Evolutionary conservation across 2,888 invertebrate genomes (phyloP).

Genomic region (Caenorhabditis sp.): DNA sequence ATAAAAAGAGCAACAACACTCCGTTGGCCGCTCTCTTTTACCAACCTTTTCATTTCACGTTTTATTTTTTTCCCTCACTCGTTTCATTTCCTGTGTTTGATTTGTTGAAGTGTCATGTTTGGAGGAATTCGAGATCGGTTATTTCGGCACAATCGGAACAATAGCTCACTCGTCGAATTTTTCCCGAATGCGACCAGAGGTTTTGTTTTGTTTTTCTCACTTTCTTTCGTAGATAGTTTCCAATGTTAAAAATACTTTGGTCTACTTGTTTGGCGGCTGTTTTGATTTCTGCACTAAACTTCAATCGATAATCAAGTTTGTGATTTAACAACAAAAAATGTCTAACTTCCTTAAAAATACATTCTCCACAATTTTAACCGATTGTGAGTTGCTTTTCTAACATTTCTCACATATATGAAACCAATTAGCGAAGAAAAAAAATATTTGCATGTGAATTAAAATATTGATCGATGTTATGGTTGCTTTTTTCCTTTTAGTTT

Average conservation of each 20-base stretch:
- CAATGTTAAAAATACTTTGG: neutral
- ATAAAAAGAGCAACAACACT: slow-evolving; percentile 4
- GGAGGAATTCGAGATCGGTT: slow-evolving; percentile 36
- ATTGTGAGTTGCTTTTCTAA: too few species aligned
- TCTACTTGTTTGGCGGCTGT: too few species aligned
- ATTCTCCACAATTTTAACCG: too few species aligned
- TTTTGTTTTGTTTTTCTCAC: neutral
- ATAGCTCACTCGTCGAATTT: slow-evolving; percentile 1
- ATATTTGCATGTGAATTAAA: too few species aligned
- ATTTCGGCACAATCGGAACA: slow-evolving; percentile 23
- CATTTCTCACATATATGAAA: too few species aligned
- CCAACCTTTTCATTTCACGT: neutral
- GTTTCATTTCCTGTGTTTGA: neutral
- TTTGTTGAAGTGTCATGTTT: slow-evolving; percentile 19
- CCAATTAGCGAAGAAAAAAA: too few species aligned
- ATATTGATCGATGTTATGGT: too few species aligned
- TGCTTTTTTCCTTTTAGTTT: too few species aligned
- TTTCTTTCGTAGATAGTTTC: neutral
- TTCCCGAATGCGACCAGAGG: neutral
- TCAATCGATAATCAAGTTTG: too few species aligned
- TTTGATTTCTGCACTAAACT: too few species aligned
- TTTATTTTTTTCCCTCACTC: neutral
- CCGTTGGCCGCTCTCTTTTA: neutral
- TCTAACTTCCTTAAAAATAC: too few species aligned
- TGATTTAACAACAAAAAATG: too few species aligned